A percentile compares a stretch with the other conserved stretches of the same genome.
Evolutionary conservation across 2,113 vertebrate species (phyloP).

Genomic region (Mugil cephalus): DNA sequence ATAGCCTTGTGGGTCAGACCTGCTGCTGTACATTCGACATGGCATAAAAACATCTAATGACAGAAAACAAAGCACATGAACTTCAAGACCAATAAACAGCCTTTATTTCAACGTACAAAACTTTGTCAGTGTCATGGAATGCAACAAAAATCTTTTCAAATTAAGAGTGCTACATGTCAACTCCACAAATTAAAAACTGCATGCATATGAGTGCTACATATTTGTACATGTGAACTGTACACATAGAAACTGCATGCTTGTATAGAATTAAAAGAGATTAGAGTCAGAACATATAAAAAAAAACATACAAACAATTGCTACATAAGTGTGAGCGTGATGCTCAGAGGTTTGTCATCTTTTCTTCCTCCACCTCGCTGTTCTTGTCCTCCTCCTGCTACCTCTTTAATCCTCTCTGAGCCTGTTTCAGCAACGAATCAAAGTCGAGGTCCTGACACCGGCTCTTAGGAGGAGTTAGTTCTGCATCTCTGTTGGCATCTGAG

Average conservation of each 20-base stretch:
- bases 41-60: too few species aligned
- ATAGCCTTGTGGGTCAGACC: too few species aligned
- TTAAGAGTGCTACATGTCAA: slow-evolving; percentile 42
- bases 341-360: slow-evolving; percentile 51
- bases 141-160: slow-evolving; percentile 34
- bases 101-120: slow-evolving; percentile 53
- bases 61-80: not conserved
- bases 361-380: not conserved
- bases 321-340: slow-evolving; percentile 41
- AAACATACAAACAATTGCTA: slow-evolving; percentile 42
- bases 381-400: slow-evolving; percentile 82
- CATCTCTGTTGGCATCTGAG: slow-evolving; percentile 90
- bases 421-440: slow-evolving; percentile 94
- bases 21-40: too few species aligned
- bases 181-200: slow-evolving; percentile 30
- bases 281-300: slow-evolving; percentile 22
- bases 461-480: slow-evolving; percentile 82
- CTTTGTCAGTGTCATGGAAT: slow-evolving; percentile 43
- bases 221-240: slow-evolving; percentile 26
- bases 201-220: slow-evolving; percentile 32
- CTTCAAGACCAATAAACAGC: not conserved
- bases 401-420: slow-evolving; percentile 90
- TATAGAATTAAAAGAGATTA: not conserved
- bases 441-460: slow-evolving; percentile 90
- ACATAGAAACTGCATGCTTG: slow-evolving; percentile 37